Evolutionary conservation across 1,140 invertebrate species (phyloP).

Genomic region (Oryzaephilus surinamensis): DNA sequence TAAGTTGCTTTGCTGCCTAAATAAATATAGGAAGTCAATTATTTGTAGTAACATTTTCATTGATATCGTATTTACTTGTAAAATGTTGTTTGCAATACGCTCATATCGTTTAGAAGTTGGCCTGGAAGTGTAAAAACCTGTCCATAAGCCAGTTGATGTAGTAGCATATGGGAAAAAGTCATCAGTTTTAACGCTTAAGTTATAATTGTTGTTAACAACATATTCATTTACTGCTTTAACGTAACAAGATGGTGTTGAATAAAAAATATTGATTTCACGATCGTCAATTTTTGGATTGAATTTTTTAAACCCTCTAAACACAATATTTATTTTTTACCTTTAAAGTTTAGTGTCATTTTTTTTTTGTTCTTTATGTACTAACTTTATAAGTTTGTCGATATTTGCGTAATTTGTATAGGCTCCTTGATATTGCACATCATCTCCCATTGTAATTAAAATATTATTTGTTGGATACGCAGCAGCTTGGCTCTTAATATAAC

Average conservation of each 20-base stretch:
- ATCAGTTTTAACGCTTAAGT: constrained; percentile 21
- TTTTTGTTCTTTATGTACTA: constrained; percentile 12
- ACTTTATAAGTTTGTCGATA: constrained; percentile 62
- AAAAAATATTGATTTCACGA: constrained; percentile 60
- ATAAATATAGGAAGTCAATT: constrained; percentile 26
- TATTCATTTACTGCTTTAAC: constrained; percentile 64
- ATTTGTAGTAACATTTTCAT: too few relatives aligned
- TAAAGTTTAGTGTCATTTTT: too few relatives aligned
- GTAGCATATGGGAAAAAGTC: constrained; percentile 86
- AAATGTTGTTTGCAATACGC: constrained; percentile 51
- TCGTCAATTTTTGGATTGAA: constrained; percentile 7
- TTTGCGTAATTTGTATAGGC: constrained; percentile 53
- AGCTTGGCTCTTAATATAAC: constrained; percentile 28
- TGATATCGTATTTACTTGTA: constrained; percentile 46
- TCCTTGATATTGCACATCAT: constrained; percentile 38
- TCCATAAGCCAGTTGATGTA: constrained; percentile 78
- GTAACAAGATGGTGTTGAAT: constrained; percentile 93
- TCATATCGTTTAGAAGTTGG: constrained; percentile 54
- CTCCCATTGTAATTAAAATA: constrained; percentile 27
- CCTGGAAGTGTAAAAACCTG: constrained; percentile 77
- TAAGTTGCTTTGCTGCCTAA: constrained; percentile 45
- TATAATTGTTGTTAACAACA: constrained; percentile 26
- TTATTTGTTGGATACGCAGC: constrained; percentile 15
- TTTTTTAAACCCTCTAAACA: constrained; percentile 14
- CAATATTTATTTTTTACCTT: neutral